Evolutionary conservation across 2,113 vertebrate species (phyloP).

Genomic region (Tetrao urogallus): DNA sequence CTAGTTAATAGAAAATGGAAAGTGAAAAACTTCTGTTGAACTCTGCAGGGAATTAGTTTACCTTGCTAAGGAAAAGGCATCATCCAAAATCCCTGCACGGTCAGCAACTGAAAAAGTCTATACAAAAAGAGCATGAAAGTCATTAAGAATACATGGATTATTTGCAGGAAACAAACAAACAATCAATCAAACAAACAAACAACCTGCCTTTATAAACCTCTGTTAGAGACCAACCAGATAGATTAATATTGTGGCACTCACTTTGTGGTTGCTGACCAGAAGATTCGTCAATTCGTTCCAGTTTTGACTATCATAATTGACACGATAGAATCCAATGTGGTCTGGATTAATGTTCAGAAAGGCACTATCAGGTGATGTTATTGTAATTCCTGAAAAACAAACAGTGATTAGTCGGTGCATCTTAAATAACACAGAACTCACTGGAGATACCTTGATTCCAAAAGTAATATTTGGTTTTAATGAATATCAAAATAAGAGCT

Average conservation of each 20-base stretch:
- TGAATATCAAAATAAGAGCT: slow-evolving; percentile 3
- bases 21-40: neutral
- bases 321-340: slow-evolving; percentile 92
- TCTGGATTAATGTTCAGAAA: slow-evolving; percentile 87
- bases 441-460: neutral
- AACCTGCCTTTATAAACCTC: neutral
- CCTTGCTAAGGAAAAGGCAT: slow-evolving; percentile 88
- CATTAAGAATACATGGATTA: neutral
- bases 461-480: neutral
- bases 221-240: neutral
- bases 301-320: slow-evolving; percentile 83
- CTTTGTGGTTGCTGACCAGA: slow-evolving; percentile 69
- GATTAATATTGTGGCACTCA: slow-evolving; percentile 62
- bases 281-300: slow-evolving; percentile 76
- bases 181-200: too few species aligned
- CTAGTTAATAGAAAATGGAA: neutral
- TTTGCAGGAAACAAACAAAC: neutral
- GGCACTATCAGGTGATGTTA: slow-evolving; percentile 20
- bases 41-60: slow-evolving; percentile 51
- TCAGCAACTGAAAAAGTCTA: slow-evolving; percentile 81
- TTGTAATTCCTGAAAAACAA: slow-evolving; percentile 76
- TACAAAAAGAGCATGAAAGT: neutral
- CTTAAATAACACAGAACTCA: neutral
- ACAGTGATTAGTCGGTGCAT: neutral
- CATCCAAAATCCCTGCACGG: slow-evolving; percentile 82